phyloP scores from a whole-genome alignment of 2,888 invertebrate species.

The Hyalella azteca region DNA sequence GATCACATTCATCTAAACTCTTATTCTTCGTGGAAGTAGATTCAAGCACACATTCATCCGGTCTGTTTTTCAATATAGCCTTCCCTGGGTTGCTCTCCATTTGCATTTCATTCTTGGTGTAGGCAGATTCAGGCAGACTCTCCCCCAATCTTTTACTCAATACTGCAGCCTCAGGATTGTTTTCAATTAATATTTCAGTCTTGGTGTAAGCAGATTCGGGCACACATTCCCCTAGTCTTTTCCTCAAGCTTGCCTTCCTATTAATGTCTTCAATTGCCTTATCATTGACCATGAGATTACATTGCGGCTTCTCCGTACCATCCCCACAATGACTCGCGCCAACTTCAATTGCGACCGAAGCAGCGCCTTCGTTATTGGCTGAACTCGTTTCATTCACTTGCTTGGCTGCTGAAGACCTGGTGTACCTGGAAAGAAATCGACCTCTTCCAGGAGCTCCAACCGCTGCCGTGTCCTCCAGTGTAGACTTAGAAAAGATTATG shows the following conservation, averaged over 20 bases:
- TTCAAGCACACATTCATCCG: not conserved
- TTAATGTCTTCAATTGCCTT: not conserved
- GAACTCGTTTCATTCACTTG: not conserved
- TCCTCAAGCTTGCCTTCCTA: constrained; percentile 21
- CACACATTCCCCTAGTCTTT: constrained; percentile 23
- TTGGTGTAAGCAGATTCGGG: not conserved
- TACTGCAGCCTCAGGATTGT: not conserved
- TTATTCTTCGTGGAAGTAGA: not conserved
- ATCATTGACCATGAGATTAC: not conserved
- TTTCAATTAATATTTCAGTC: not conserved
- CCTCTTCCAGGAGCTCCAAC: not conserved
- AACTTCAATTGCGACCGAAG: not conserved
- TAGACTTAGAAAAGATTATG: constrained; percentile 37
- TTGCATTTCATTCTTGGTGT: not conserved
- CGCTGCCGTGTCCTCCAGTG: constrained; percentile 18
- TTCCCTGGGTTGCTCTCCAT: not conserved
- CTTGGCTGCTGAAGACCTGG: not conserved
- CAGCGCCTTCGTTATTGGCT: not conserved
- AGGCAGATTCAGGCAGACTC: not conserved
- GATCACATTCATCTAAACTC: constrained; percentile 30
- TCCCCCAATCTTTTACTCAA: constrained; percentile 28
- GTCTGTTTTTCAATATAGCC: constrained; percentile 17
- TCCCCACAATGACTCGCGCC: not conserved
- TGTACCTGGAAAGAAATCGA: not conserved
- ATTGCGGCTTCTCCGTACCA: not conserved